Percentiles rank a stretch among this genome's conserved stretches.
Conservation (phyloP, 1,140 invertebrate species). For the Solenopsis fugax region DNA sequence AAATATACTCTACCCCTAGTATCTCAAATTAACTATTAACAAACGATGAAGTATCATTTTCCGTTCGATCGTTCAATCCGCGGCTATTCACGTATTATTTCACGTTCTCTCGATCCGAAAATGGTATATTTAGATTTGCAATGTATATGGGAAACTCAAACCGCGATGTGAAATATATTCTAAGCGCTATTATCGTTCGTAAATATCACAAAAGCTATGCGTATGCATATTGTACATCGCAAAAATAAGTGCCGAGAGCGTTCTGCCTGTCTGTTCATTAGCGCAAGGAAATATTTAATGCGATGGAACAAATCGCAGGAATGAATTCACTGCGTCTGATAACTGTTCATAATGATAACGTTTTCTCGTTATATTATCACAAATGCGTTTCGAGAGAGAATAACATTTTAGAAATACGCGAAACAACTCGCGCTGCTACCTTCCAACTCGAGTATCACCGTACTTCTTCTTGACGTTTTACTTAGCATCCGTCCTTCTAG, state of each 20-base stretch:
- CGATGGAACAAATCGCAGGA: background rate
- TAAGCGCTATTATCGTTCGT: background rate
- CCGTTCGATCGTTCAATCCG: background rate
- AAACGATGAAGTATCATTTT: background rate
- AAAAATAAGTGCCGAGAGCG: background rate
- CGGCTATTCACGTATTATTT: background rate
- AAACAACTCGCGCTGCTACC: background rate
- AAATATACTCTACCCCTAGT: background rate
- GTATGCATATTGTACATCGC: background rate
- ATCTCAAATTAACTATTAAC: slow-evolving; percentile 27
- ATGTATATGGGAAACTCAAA: background rate
- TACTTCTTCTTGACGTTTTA: no score
- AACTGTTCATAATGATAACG: background rate
- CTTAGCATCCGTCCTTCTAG: no score
- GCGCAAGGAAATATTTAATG: background rate
- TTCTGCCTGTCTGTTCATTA: no score
- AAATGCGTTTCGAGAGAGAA: background rate
- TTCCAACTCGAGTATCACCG: no score
- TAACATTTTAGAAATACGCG: background rate
- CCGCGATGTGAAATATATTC: background rate
- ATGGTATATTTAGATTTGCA: background rate
- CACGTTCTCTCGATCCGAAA: background rate
- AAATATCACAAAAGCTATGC: background rate
- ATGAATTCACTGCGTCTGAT: background rate
- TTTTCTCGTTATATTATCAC: background rate